Evolutionary conservation across 2,888 invertebrate genomes (phyloP), one percentile per base, ranked within the genome.

Genomic region (Furcula furcula): DNA sequence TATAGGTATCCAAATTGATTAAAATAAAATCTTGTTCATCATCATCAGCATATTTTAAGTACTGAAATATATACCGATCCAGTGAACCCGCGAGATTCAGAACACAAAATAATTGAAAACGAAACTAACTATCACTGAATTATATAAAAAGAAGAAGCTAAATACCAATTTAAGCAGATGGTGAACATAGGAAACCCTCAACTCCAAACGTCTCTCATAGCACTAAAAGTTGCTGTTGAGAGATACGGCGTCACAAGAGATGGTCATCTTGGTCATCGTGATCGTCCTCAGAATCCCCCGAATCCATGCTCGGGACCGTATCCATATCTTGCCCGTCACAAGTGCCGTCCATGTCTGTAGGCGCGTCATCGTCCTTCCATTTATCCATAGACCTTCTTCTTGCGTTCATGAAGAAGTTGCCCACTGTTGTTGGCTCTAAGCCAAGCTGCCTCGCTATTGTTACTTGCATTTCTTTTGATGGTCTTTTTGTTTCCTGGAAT

Each of bases 331-430:
- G 86, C 29, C 86, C 78, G 35, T 91, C 91, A 43, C 90, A 83
- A 14, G 77, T 70, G 57, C 85, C 85, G 65, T 91, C 92, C 36
- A 91, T 63, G 1, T 89, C 89, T 1, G 92, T 91, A 15, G 93
- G 93, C 32, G 93, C 94, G 58, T 94, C 97, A 66, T 98, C 97
- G 72, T 98, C 98, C 79, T 97, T 95, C 98, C 98, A 99, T 73
- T 98, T 99, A 87, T 99, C 99, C 96, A 96, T 96, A 2, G 96
- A 96, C 53, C 99, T 93, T 59, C 99, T 92, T 41, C 99, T 92
- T n/a, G 99, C 99, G 85, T 99, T 99, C 99, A 99, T 99, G 90
- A 99, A 99, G 92, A 99, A 99, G 84, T 99, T 99, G 30, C 99
- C 98, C 39, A 99, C 98, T 7, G 99, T 99, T 34, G 98, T 98